Percentiles rank a stretch among this genome's conserved stretches.
phyloP scores from a whole-genome alignment of 2,888 invertebrate genomes.

The Spodoptera picta region DNA sequence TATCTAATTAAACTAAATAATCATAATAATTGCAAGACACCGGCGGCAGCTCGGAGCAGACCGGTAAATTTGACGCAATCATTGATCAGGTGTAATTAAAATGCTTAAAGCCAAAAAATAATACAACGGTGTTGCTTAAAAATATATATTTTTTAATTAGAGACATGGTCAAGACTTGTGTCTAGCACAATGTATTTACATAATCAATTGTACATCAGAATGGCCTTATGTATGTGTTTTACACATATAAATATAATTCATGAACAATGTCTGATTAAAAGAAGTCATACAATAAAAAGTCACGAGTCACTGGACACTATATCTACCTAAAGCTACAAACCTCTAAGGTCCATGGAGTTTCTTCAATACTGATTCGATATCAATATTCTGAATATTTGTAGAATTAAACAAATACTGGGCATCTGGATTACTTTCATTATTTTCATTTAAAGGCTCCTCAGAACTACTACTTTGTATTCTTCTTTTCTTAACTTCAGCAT shows the following conservation, averaged over 20 bases:
- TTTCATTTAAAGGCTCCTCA: conserved; percentile 69
- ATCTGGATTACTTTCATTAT: conserved; percentile 75
- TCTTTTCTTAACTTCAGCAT: conserved; percentile 72
- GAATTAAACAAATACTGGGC: conserved; percentile 75
- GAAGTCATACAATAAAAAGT: conserved; percentile 28
- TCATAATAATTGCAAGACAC: conserved; percentile 71
- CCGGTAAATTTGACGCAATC: conserved; percentile 69
- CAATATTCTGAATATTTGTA: conserved; percentile 81
- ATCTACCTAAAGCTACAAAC: conserved; percentile 19
- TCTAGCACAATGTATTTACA: conserved; percentile 59
- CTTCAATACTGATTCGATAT: conserved; percentile 83
- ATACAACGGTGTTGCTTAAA: conserved; percentile 44
- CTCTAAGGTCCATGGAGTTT: conserved; percentile 82
- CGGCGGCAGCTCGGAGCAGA: conserved; percentile 56
- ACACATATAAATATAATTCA: conserved; percentile 63
- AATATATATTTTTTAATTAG: conserved; percentile 41
- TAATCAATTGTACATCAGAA: conserved; percentile 47
- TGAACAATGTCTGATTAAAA: conserved; percentile 38
- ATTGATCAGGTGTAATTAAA: conserved; percentile 21
- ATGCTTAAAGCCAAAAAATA: conserved; percentile 15
- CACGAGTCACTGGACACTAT: conserved; percentile 24
- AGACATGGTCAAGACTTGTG: conserved; percentile 51
- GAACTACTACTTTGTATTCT: conserved; percentile 68
- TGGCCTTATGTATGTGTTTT: conserved; percentile 62
- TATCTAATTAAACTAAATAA: conserved; percentile 77